A percentile compares a stretch with the other conserved stretches of the same genome.
These are phyloP conservation scores for Popillia japonica DNA, from an alignment of 1,140 invertebrate genomes.

Conservation along the genomic window DNA sequence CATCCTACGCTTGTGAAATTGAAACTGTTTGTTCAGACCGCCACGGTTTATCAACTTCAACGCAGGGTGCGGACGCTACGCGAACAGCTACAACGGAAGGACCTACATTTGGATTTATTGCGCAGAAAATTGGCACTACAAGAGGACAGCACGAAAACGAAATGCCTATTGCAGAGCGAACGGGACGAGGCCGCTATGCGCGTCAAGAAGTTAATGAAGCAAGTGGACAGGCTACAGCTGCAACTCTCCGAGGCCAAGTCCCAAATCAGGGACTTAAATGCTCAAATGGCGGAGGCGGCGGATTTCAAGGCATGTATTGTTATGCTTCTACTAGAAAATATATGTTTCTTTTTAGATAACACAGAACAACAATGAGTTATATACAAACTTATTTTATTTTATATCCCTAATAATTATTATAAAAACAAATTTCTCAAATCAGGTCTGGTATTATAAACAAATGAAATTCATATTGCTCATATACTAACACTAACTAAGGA, in stretches of 20 bases:
- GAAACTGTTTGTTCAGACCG: slow-evolving; percentile 64
- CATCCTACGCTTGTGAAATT: neutral
- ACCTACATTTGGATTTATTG: slow-evolving; percentile 89
- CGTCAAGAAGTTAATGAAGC: slow-evolving; percentile 78
- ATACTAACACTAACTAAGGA: too few relatives aligned
- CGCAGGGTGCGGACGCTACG: slow-evolving; percentile 79
- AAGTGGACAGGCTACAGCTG: slow-evolving; percentile 76
- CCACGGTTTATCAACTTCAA: slow-evolving; percentile 85
- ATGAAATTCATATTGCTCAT: too few relatives aligned
- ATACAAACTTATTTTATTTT: too few relatives aligned
- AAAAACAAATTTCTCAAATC: too few relatives aligned
- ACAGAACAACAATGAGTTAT: too few relatives aligned
- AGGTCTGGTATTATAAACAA: too few relatives aligned
- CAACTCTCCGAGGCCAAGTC: slow-evolving; percentile 77
- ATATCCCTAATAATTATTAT: too few relatives aligned
- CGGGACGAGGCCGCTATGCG: slow-evolving; percentile 78
- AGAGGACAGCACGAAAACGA: slow-evolving; percentile 76
- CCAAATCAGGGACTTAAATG: slow-evolving; percentile 77
- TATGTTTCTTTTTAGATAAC: too few relatives aligned
- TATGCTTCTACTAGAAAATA: too few relatives aligned
- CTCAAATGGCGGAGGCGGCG: slow-evolving; percentile 80
- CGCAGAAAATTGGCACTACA: slow-evolving; percentile 85
- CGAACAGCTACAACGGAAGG: slow-evolving; percentile 89
- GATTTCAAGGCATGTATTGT: slow-evolving; percentile 75
- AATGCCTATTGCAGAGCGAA: slow-evolving; percentile 70